phyloP scores from a whole-genome alignment of 1,140 invertebrate species.

The Drosophila fuyamai region DNA sequence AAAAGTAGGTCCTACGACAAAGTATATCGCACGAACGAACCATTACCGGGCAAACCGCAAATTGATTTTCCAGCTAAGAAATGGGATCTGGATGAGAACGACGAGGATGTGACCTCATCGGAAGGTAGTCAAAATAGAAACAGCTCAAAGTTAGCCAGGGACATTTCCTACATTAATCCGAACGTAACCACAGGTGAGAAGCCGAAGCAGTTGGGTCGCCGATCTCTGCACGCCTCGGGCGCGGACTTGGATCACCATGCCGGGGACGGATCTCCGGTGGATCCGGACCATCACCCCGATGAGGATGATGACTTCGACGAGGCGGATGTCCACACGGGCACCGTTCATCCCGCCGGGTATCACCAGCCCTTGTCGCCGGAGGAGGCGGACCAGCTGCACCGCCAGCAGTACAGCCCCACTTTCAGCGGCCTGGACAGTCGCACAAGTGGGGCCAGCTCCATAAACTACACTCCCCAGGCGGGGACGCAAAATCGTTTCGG shows the following conservation, averaged over 20 bases:
- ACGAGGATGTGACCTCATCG: slow-evolving; percentile 87
- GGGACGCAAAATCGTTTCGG: slow-evolving; percentile 73
- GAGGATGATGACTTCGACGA: slow-evolving; percentile 73
- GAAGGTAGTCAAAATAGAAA: slow-evolving; percentile 87
- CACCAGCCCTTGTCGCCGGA: slow-evolving; percentile 78
- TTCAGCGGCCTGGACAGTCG: slow-evolving; percentile 81
- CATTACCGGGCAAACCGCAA: slow-evolving; percentile 90
- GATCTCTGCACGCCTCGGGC: slow-evolving; percentile 84
- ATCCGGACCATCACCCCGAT: slow-evolving; percentile 64
- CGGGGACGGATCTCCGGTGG: slow-evolving; percentile 31
- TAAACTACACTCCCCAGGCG: slow-evolving; percentile 73
- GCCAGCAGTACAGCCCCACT: slow-evolving; percentile 80
- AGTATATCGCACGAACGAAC: slow-evolving; percentile 93
- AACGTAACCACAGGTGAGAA: slow-evolving; percentile 78
- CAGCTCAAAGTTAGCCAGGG: slow-evolving; percentile 86
- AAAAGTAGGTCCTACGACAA: slow-evolving; percentile 90
- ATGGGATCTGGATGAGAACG: slow-evolving; percentile 89
- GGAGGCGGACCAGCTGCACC: slow-evolving; percentile 70
- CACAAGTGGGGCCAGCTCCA: slow-evolving; percentile 69
- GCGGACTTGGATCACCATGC: slow-evolving; percentile 83
- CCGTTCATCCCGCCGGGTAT: slow-evolving; percentile 68
- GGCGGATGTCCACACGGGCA: slow-evolving; percentile 59
- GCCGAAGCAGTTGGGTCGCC: slow-evolving; percentile 85
- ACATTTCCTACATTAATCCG: slow-evolving; percentile 86
- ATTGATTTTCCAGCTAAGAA: slow-evolving; percentile 92